Conservation (phyloP, 2,797 vertebrate genomes). For the Paedocypris micromegethes region DNA sequence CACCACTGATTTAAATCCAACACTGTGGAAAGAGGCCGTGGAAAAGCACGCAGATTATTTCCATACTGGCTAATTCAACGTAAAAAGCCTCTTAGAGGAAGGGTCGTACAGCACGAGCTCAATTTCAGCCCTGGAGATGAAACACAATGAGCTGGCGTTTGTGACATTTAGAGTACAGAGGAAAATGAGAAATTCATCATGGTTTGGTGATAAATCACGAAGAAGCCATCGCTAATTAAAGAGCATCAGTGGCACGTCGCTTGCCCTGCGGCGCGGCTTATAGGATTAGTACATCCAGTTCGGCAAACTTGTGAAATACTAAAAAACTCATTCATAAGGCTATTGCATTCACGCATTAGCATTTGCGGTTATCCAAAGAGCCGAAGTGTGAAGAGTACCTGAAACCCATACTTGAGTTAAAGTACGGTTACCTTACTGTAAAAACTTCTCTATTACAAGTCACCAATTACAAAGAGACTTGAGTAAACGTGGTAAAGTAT, state of each 20-base stretch:
- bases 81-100: conserved; percentile 6
- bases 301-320: conserved; percentile 8
- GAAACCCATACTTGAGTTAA: no score
- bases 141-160: conserved; percentile 41
- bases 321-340: conserved; percentile 4
- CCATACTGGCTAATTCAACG: no score
- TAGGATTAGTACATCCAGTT: conserved; percentile 4
- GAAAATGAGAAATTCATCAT: conserved; percentile 37
- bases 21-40: not conserved
- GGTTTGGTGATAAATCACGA: conserved; percentile 36
- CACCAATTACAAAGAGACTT: no score
- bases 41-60: not conserved
- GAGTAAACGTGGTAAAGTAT: no score
- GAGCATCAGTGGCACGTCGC: conserved; percentile 18
- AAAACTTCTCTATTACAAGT: no score
- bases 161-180: conserved; percentile 23
- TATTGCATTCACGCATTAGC: no score
- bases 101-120: conserved; percentile 14
- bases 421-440: no score
- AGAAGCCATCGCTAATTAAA: conserved; percentile 38
- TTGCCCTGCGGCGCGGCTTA: not conserved
- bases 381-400: no score
- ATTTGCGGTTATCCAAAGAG: no score
- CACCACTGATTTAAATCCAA: no score
- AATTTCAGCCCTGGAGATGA: conserved; percentile 29